Base-by-base conservation (phyloP, 1,140 invertebrate genomes). In the Bombus soroeensis region DNA sequence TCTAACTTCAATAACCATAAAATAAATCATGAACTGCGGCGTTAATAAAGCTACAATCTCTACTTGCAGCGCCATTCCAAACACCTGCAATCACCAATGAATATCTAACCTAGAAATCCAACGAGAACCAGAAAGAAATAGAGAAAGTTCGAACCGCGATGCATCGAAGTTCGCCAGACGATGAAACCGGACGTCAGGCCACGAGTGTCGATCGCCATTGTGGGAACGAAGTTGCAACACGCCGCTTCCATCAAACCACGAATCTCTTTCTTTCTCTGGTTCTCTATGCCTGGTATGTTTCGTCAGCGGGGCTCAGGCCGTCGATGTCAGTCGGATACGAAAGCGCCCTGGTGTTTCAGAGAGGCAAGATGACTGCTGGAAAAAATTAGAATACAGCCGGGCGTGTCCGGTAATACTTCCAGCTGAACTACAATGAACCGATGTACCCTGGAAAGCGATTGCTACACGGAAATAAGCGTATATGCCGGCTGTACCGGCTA, bases 321-420 rank as follows among this genome's bases (percentile, higher is more conserved):
- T 72, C 53, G 73, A 41, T 70, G 77, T 79, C 86, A 37, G 68
- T 57, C 28, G 59, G 47, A 76, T 59, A 77, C 37, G 87, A 70
- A 80, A 76, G 71, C 57, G 34, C 79, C 68, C 59, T n/a, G 71
- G 62, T 37, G 64, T 82, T 88, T 86, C 84, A 59, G 34, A 59
- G n/a, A 57, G 47, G 18, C 4, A 22, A 43, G 75, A 87, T 62
- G 43, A 66, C 82, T 59, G 78, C 59, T 43, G 77, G 18, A 62
- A 77, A 81, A 86, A 81, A 86, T 89, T 73, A 37, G 66, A 76
- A 80, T 83, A 86, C 39, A 72, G 64, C 76, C 85, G 75, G 84
- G 79, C 82, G 88, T 89, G 88, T 81, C 87, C 76, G 37, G 66
- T 82, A 89, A 89, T 86, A 81, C 77, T 86, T 83, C 68, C 70